Conservation (phyloP, 2,113 vertebrate genomes). For the Pseudolaguvia tuberculata region DNA sequence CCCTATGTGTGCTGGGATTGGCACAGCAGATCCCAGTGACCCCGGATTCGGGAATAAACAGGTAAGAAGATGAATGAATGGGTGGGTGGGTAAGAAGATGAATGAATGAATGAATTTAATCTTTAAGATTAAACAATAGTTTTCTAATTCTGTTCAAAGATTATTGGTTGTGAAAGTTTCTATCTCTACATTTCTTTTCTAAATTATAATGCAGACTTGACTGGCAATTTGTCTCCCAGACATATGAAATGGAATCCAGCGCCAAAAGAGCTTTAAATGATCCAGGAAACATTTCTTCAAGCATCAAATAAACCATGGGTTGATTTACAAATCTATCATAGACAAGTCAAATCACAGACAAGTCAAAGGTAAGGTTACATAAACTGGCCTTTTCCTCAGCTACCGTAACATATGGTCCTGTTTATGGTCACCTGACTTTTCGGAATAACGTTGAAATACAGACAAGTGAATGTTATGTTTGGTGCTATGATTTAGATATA, state of each 20-base stretch:
- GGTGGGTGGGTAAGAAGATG: too few species aligned
- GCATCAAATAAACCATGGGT: background rate
- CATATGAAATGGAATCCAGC: background rate
- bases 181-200: background rate
- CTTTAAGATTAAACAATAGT: conserved; percentile 38
- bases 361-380: background rate
- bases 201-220: background rate
- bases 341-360: background rate
- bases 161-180: background rate
- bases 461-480: background rate
- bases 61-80: too few species aligned
- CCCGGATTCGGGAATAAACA: too few species aligned
- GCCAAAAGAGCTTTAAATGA: background rate
- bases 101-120: too few species aligned
- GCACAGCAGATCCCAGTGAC: too few species aligned
- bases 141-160: background rate
- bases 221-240: background rate
- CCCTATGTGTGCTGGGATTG: too few species aligned
- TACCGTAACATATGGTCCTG: background rate
- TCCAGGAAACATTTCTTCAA: background rate
- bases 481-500: background rate
- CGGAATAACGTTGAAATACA: background rate
- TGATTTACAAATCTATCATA: background rate
- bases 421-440: background rate
- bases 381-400: background rate